Evolutionary conservation across 2,113 vertebrate species (phyloP).

Genomic region (Empidonax alnorum): DNA sequence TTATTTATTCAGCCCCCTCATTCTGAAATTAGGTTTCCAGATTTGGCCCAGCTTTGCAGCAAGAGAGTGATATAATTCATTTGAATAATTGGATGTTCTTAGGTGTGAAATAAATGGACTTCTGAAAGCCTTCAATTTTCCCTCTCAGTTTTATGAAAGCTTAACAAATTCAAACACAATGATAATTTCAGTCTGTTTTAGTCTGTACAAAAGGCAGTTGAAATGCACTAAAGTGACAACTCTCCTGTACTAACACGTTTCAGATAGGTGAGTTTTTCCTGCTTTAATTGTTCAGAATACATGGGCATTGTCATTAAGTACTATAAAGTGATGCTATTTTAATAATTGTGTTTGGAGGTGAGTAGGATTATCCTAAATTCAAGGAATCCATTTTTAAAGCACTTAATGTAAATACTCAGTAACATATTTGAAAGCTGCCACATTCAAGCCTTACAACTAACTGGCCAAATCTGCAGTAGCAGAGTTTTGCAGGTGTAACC

Average conservation of each 20-base stretch:
- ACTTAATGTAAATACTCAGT: neutral
- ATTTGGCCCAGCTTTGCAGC: neutral
- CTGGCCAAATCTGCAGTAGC: neutral
- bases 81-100: neutral
- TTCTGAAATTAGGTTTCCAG: neutral
- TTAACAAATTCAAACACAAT: neutral
- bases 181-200: neutral
- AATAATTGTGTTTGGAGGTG: neutral
- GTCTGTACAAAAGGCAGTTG: neutral
- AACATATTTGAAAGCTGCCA: neutral
- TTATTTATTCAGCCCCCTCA: neutral
- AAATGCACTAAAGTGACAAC: neutral
- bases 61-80: neutral
- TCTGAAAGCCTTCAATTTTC: neutral
- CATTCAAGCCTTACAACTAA: neutral
- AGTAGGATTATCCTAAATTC: neutral
- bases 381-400: neutral
- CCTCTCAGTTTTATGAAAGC: neutral
- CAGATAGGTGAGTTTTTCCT: neutral
- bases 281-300: neutral
- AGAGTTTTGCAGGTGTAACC: neutral
- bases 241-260: neutral
- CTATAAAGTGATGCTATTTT: neutral
- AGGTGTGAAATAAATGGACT: neutral
- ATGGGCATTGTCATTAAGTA: neutral